Evolutionary conservation across 2,888 invertebrate genomes (phyloP).

Genomic region (Heliconius aoede): DNA sequence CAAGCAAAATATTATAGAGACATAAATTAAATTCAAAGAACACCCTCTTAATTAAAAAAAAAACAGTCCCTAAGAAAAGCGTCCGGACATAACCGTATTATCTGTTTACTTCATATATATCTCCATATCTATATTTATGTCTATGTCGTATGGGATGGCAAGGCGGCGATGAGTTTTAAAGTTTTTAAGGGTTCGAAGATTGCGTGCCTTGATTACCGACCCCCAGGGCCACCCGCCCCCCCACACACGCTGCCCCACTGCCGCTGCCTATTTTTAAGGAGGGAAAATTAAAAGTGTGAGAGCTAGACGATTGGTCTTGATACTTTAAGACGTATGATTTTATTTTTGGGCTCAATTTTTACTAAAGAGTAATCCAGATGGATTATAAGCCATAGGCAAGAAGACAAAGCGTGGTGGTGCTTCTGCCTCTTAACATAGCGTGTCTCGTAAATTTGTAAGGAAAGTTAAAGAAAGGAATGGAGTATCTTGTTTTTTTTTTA

Average conservation of each 20-base stretch:
- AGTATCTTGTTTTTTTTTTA: no score
- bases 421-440: no score
- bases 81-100: constrained; percentile 7
- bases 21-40: constrained; percentile 13
- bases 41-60: constrained; percentile 25
- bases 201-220: constrained; percentile 86
- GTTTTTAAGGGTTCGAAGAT: constrained; percentile 86
- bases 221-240: constrained; percentile 54
- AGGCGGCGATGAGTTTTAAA: constrained; percentile 84
- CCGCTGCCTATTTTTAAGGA: constrained; percentile 83
- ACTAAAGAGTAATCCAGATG: no score
- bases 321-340: constrained; percentile 66
- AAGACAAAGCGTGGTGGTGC: no score
- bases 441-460: no score
- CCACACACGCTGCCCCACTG: constrained; percentile 73
- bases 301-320: constrained; percentile 59
- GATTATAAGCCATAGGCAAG: no score
- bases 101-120: constrained; percentile 16
- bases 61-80: constrained; percentile 18
- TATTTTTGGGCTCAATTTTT: not conserved
- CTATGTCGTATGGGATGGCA: constrained; percentile 46
- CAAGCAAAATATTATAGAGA: not conserved
- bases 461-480: no score
- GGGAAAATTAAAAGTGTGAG: constrained; percentile 83
- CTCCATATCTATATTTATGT: not conserved